These are phyloP conservation scores for Lucilia sericata DNA, from an alignment of 1,140 invertebrate species.

Conservation along the genomic window DNA sequence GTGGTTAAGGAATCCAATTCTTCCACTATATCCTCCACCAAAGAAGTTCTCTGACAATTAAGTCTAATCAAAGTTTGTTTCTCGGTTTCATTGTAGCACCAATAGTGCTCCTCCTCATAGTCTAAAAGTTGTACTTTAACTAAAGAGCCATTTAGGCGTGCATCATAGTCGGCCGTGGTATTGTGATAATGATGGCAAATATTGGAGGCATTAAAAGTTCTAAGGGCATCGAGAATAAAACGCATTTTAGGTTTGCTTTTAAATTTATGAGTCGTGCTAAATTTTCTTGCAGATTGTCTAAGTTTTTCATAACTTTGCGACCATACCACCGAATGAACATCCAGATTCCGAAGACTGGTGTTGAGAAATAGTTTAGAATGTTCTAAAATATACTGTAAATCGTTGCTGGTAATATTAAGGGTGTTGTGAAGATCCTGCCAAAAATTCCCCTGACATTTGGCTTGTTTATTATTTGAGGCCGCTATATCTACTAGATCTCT, in stretches of 20 bases:
- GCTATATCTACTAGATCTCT: slow-evolving; percentile 69
- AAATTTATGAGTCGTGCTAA: not conserved
- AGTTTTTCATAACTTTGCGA: not conserved
- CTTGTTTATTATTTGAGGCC: slow-evolving; percentile 56
- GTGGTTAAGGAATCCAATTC: slow-evolving; percentile 52
- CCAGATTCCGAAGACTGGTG: not conserved
- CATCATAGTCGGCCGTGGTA: not conserved
- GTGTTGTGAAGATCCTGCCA: slow-evolving; percentile 33
- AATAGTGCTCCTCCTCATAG: slow-evolving; percentile 61
- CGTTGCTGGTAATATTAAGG: not conserved
- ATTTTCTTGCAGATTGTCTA: not conserved
- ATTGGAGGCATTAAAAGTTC: not conserved
- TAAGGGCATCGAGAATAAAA: not conserved
- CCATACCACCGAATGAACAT: not conserved
- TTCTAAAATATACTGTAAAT: not conserved
- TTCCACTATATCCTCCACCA: slow-evolving; percentile 47
- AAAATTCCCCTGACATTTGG: slow-evolving; percentile 54
- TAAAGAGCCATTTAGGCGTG: slow-evolving; percentile 44
- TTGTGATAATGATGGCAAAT: not conserved
- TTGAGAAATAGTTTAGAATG: not conserved
- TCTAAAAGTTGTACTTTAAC: slow-evolving; percentile 64
- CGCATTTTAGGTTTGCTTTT: not conserved
- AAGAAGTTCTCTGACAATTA: slow-evolving; percentile 49
- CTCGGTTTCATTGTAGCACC: slow-evolving; percentile 64
- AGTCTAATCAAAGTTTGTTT: slow-evolving; percentile 55